Base-by-base conservation (phyloP, 2,113 vertebrate genomes). In the Pleuronectes platessa region DNA sequence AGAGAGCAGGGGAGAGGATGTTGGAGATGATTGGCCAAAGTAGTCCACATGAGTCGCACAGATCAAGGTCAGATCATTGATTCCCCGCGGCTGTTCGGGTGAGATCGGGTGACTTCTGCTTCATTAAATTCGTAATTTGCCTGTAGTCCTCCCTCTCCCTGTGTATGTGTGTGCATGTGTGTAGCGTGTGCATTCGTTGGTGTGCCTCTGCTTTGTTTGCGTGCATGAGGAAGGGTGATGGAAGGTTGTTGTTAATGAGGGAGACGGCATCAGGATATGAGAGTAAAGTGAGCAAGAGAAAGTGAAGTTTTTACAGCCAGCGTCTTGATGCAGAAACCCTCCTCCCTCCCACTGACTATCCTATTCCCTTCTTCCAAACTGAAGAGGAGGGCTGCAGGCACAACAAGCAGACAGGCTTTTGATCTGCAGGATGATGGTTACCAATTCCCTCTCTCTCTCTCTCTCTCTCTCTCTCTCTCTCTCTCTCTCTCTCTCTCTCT, bases 391-490 rank as follows among this genome's bases (percentile, higher is more conserved):
- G 86, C 90, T 89, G 73, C 81, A 83, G 89, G 89, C 90, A 65
- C 67, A 87, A 75, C 64, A 68, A 68, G 83, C 65, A 80, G 84
- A 85, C 76, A 78, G 76, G 75, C 62, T 86, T 93, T 92, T 93
- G 90, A 93, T 93, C 84, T 90, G 56, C 21, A 51, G 67, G 71
- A 81, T 86, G 90, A 88, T 87, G 84, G 86, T 76, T 88, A 81
- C 82, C 78, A 85, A 82, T 76, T 62, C 64, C 54, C 68, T 58
- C 75, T 58, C 35, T 51, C 40, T 40, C 8, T 23, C 51, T 37
- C 14, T 54, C 47, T 45, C 47, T 14, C 40, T 31, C 26, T 27
- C 26, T 27, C 26, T 27, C 3, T 27, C 26, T 27, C 26, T 27
- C 75, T 58, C 31, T 51, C 35, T 40, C 8, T 26, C 51, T 27